Evolutionary conservation across 2,888 invertebrate genomes (phyloP), one percentile per base, ranked within the genome.

Genomic region (Ennomos erosarius): DNA sequence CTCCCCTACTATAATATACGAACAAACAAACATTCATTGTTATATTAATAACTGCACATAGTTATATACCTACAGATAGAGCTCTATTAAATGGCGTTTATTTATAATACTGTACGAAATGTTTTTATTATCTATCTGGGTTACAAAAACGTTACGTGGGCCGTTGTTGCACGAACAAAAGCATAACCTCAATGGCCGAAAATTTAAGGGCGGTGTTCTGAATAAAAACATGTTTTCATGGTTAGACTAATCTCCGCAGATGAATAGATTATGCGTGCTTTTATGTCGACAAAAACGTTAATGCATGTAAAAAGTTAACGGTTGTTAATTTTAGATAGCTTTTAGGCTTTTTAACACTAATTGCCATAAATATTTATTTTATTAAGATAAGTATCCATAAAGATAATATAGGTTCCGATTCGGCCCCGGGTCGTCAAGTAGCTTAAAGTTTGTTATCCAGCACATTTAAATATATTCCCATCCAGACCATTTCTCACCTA

Each of bases 191-290:
- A 58, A 62, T 55, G 45, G 40, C 52, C 40, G 43, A 33, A 38
- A 54, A 56, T 55, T 61, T 53, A 37, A 36, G 42, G 39, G 12
- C 45, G 12, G 47, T 36, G 43, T 55, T 62, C 49, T 10, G 35
- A 39, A 35, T 39, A 60, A 60, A 59, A 64, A 62, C 49, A 64
- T 57, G 62, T 57, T 64, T 57, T 55, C 55, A 39, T 47, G 13
- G 63, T 35, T n/a, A n/a, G n/a, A 69, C 61, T 67, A 67, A 69
- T 65, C 55, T 65, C 47, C 43, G 26, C 46, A 43, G 58, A 58
- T 64, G 53, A 67, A 63, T 66, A 55, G 46, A 55, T 39, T 50
- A 38, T 43, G 16, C 16, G 3, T 16, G 16, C 16, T n/a, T n/a
- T n/a, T n/a, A n/a, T n/a, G n/a, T n/a, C n/a, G 16, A 16, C 16